Evolutionary conservation across 2,113 vertebrate genomes (phyloP).

Genomic region (Cyphomyrus plagiostoma): DNA sequence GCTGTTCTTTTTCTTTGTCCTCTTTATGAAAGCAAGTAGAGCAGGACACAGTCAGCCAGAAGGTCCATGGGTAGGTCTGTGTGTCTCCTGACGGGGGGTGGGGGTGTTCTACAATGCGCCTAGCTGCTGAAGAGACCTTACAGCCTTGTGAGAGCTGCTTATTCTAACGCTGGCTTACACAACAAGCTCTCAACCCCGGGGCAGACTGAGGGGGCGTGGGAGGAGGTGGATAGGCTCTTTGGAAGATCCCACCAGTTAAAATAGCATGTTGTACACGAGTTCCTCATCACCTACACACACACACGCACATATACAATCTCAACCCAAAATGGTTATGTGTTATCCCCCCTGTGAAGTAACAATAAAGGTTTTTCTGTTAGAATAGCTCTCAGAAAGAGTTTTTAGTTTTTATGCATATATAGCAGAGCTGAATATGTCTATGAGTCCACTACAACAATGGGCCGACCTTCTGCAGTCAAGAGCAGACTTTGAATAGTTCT

Average conservation of each 20-base stretch:
- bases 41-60: not conserved
- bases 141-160: not conserved
- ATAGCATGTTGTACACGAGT: not conserved
- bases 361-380: not conserved
- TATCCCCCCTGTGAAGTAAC: not conserved
- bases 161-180: not conserved
- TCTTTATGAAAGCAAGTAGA: not conserved
- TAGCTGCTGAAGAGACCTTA: not conserved
- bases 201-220: not conserved
- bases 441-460: not conserved
- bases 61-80: not conserved
- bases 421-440: not conserved
- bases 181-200: not conserved
- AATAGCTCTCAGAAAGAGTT: not conserved
- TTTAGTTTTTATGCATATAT: not conserved
- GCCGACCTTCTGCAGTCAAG: not conserved
- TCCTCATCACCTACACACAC: constrained; percentile 9
- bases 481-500: not conserved
- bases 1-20: not conserved
- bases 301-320: not conserved
- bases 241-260: not conserved
- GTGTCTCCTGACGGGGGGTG: not conserved
- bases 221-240: not conserved
- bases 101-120: not conserved
- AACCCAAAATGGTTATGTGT: not conserved